Conservation (phyloP, 2,113 vertebrate genomes). For the Chrysochloris asiatica region DNA sequence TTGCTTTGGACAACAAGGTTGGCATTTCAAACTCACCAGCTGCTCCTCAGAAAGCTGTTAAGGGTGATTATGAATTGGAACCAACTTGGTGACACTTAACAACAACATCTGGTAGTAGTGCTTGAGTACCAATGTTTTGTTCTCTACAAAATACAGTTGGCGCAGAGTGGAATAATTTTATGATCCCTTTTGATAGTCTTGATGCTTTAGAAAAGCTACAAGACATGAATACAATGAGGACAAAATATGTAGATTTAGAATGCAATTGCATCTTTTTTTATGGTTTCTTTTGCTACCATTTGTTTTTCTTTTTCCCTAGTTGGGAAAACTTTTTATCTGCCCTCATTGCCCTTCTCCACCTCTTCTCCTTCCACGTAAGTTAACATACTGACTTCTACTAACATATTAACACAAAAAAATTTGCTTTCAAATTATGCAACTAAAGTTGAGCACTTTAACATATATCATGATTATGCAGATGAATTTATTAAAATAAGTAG, state of each 20-base stretch:
- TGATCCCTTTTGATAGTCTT: neutral
- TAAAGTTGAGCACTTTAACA: neutral
- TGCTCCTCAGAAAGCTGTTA: too few species aligned
- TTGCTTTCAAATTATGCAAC: slow-evolving; percentile 29
- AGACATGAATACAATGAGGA: neutral
- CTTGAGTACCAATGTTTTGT: neutral
- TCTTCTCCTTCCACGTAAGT: too few species aligned
- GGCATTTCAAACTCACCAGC: too few species aligned
- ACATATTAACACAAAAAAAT: neutral
- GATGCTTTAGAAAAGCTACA: slow-evolving; percentile 8
- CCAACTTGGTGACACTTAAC: too few species aligned
- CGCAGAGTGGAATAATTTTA: neutral
- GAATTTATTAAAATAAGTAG: neutral
- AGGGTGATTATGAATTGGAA: too few species aligned
- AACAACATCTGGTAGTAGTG: slow-evolving; percentile 4
- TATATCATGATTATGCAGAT: neutral
- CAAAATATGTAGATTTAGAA: neutral
- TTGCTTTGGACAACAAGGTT: too few species aligned
- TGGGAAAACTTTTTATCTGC: neutral
- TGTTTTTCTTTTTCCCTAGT: neutral
- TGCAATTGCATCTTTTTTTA: neutral
- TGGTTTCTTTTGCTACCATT: neutral
- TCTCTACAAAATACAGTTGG: neutral
- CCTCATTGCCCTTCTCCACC: too few species aligned
- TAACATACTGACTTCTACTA: neutral